A percentile compares a stretch with the other conserved stretches of the same genome.
Conservation (phyloP, 2,113 vertebrate genomes). For the Sarotherodon lohbergeri region DNA sequence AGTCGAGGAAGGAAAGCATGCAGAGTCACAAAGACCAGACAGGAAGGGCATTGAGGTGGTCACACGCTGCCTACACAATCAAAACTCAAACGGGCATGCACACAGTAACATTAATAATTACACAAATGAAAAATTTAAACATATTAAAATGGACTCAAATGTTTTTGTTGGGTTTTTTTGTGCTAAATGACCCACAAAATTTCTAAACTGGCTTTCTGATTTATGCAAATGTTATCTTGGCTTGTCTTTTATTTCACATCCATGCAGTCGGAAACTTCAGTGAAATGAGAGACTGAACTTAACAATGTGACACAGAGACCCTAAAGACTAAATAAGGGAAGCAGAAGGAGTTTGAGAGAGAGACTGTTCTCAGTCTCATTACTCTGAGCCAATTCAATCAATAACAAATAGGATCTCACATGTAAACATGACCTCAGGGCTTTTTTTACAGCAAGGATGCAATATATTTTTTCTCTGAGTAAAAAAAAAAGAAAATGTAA, state of each 20-base stretch:
- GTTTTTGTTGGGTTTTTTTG: not conserved
- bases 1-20: constrained; percentile 36
- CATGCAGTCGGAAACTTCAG: not conserved
- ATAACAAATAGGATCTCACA: constrained; percentile 32
- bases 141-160: not conserved
- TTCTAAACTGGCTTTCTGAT: not conserved
- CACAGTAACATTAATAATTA: not conserved
- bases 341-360: not conserved
- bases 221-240: not conserved
- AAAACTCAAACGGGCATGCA: not conserved
- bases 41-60: constrained; percentile 16
- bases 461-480: constrained; percentile 51
- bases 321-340: not conserved
- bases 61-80: not conserved
- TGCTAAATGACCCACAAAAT: not conserved
- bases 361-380: not conserved
- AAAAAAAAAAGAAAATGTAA: constrained; percentile 5
- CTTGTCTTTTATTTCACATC: not conserved
- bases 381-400: constrained; percentile 11
- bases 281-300: not conserved
- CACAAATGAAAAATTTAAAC: not conserved
- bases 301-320: not conserved
- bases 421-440: constrained; percentile 43
- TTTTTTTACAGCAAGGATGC: constrained; percentile 16
- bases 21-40: not conserved